Evolutionary conservation across 92 coral and sea anemone species (phyloP), one percentile per base, ranked within the genome.

Genomic region (Zoanthus sociatus): DNA sequence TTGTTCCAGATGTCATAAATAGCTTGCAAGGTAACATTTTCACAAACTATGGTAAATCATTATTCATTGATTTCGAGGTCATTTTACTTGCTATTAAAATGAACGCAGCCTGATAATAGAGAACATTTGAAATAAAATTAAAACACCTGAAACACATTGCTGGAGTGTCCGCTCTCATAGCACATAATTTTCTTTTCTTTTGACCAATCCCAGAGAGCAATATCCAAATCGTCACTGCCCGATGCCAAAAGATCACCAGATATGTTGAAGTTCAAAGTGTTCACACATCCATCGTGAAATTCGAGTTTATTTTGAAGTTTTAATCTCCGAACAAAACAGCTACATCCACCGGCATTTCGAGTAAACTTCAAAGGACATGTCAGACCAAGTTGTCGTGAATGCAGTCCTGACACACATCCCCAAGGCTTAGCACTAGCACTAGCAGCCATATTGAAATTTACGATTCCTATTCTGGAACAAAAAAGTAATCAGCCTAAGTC

Each of bases 161-260:
- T 96, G 7, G 94, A 66, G 79, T 97, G 99, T 32, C 99, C 99
- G 90, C 99, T 97, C 69, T 95, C 96, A 78, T 97, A 97, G 75
- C 89, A 87, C 56, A 97, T 68, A 46, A 84, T 86, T 67, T 97
- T 95, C 93, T 91, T 97, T 58, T 92, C 94, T 71, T 95, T 95
- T 1, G 99, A 94, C 99, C 99, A 97, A 78, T 97, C 99, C 99
- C 99, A 97, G 77, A 97, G 90, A 26, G 90, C 98, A 84, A 97
- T 91, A 77, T 93, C 98, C 48, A 97, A 71, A 67, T 97, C 99
- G 61, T 97, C 99, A 55, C 99, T 97, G 42, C 98, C 99, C 63
- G 99, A 97, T 55, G 96, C 99, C 61, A 97, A 73, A 16, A 91
- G 90, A 55, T 97, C 98, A 12, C 99, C 99, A 33, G 99, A 88